Conservation (phyloP, 2,113 vertebrate genomes). For the Pachypanchax playfairii region DNA sequence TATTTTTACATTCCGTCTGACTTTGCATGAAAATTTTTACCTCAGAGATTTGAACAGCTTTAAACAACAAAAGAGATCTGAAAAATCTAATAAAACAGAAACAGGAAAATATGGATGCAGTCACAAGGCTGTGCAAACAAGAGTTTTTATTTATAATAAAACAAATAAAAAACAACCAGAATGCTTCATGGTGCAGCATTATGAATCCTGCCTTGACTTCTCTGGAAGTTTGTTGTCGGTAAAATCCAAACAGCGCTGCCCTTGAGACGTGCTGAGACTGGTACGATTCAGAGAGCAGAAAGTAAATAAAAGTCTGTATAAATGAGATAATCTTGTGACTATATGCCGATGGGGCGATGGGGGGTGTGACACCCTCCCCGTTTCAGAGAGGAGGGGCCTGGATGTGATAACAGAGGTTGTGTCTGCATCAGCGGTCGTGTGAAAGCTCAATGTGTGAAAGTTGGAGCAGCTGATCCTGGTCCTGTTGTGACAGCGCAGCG, state of each 20-base stretch:
- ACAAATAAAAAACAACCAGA: not conserved
- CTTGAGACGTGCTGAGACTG: not conserved
- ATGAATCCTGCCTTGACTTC: not conserved
- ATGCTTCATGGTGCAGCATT: not conserved
- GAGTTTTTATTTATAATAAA: no score
- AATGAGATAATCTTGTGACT: not conserved
- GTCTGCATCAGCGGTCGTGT: constrained; percentile 57
- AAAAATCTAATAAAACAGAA: no score
- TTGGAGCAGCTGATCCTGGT: constrained; percentile 66
- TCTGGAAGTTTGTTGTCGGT: not conserved
- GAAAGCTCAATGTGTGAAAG: constrained; percentile 64
- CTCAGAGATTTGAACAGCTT: no score
- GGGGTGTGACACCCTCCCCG: not conserved
- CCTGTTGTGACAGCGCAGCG: constrained; percentile 71
- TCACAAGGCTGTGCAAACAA: no score
- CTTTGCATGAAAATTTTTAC: no score
- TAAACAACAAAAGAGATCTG: no score
- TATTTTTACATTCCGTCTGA: no score
- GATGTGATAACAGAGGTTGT: constrained; percentile 30
- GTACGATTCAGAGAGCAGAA: not conserved
- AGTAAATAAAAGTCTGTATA: not conserved
- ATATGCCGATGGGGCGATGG: not conserved
- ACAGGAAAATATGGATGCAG: no score
- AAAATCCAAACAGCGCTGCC: constrained; percentile 4
- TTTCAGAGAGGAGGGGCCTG: not conserved